phyloP scores from a whole-genome alignment of 1,140 invertebrate genomes.

The Drosophila sucinea region DNA sequence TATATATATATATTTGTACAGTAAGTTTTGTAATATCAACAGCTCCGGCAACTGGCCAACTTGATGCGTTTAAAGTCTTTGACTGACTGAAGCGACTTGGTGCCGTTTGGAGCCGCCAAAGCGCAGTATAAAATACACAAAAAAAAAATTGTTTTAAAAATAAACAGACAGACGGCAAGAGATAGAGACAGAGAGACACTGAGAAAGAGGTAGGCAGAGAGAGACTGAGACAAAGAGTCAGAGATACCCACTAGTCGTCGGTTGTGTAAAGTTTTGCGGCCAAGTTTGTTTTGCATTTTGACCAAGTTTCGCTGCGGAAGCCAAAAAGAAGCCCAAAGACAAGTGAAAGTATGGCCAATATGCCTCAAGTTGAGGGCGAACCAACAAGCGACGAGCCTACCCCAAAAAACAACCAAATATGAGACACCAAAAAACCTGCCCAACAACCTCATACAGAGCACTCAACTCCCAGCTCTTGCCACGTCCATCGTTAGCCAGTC shows the following conservation, averaged over 20 bases:
- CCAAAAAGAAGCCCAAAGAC: slow-evolving; percentile 53
- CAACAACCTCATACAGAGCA: slow-evolving; percentile 29
- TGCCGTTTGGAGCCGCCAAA: slow-evolving; percentile 56
- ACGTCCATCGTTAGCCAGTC: slow-evolving; percentile 10
- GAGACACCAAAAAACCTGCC: slow-evolving; percentile 30
- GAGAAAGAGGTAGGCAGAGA: slow-evolving; percentile 2
- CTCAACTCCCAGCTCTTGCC: slow-evolving; percentile 29
- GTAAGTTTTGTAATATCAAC: slow-evolving; percentile 8
- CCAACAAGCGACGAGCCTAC: slow-evolving; percentile 46
- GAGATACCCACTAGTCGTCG: slow-evolving; percentile 47
- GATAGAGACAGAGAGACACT: slow-evolving; percentile 39
- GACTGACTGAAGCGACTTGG: slow-evolving; percentile 65
- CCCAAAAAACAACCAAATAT: not conserved
- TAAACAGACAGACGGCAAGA: slow-evolving; percentile 22
- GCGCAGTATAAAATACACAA: slow-evolving; percentile 50
- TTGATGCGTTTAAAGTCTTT: slow-evolving; percentile 72
- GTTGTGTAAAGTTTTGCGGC: slow-evolving; percentile 58
- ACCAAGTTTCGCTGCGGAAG: slow-evolving; percentile 76
- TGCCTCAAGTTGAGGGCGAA: slow-evolving; percentile 56
- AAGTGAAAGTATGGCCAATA: slow-evolving; percentile 73
- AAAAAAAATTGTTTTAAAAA: slow-evolving; percentile 29
- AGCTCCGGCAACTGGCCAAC: slow-evolving; percentile 44
- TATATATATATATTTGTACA: slow-evolving; percentile 12
- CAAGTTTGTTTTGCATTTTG: slow-evolving; percentile 78
- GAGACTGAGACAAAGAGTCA: slow-evolving; percentile 39